These are phyloP conservation scores for Diglossa cyanea DNA, from an alignment of 2,797 vertebrate genomes.

Conservation along the genomic window DNA sequence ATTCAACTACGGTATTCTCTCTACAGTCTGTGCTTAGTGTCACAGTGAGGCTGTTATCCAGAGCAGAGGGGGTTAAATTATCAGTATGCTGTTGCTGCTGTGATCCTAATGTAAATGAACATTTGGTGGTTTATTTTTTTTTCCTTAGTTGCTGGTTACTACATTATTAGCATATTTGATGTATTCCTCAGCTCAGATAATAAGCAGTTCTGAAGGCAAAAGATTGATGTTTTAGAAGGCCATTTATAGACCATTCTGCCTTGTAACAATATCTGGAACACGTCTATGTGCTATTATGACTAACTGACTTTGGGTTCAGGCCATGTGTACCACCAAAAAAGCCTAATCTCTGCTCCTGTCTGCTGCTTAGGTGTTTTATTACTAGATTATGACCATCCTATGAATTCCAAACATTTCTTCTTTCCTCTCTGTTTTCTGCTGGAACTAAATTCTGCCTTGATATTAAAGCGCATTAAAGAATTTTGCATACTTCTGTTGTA, in stretches of 20 bases:
- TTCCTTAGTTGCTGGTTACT: constrained; percentile 61
- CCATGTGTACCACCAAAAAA: constrained; percentile 32
- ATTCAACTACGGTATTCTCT: background rate
- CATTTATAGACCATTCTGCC: constrained; percentile 48
- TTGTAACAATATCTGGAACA: constrained; percentile 66
- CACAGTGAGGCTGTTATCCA: constrained; percentile 20
- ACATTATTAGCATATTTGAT: constrained; percentile 72
- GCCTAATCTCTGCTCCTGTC: background rate
- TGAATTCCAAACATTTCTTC: background rate
- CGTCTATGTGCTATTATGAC: constrained; percentile 1
- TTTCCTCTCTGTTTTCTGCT: background rate
- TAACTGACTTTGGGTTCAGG: constrained; percentile 59
- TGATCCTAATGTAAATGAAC: constrained; percentile 68
- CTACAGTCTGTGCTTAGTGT: background rate
- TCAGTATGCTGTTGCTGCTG: constrained; percentile 50
- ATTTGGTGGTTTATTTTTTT: constrained; percentile 45
- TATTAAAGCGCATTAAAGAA: background rate
- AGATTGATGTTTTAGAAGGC: constrained; percentile 57
- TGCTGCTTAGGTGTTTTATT: background rate
- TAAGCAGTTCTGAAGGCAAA: constrained; percentile 62
- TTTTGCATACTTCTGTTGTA: background rate
- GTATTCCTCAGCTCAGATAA: constrained; percentile 66
- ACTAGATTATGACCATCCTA: background rate
- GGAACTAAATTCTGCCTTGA: background rate
- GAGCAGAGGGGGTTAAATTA: constrained; percentile 67